Evolutionary conservation across 2,113 vertebrate genomes (phyloP).

Genomic region (Pungitius pungitius): DNA sequence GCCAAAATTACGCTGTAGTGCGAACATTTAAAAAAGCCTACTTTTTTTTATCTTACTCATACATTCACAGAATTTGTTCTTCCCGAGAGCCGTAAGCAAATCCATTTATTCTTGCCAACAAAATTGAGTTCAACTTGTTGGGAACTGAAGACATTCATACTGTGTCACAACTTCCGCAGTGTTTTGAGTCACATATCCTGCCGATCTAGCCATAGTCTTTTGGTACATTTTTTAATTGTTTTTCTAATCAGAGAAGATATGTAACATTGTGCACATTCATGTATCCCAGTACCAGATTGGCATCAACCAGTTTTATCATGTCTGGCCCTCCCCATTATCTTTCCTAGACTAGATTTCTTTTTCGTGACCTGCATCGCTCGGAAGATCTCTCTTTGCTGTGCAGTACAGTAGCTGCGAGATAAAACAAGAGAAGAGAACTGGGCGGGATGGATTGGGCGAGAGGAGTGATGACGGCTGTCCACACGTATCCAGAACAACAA

Average conservation of each 20-base stretch:
- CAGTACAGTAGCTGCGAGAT: conserved; percentile 54
- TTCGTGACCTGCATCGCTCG: conserved; percentile 35
- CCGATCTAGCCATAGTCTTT: not conserved
- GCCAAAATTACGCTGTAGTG: not conserved
- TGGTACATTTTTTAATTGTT: conserved; percentile 40
- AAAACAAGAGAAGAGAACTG: conserved; percentile 22
- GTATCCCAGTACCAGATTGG: conserved; percentile 36
- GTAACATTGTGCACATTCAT: conserved; percentile 36
- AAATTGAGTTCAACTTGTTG: not conserved
- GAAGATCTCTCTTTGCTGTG: conserved; percentile 51
- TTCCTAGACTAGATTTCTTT: conserved; percentile 33
- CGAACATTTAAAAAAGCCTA: not conserved
- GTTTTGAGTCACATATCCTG: not conserved
- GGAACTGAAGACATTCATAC: not conserved
- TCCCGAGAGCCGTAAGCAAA: not conserved
- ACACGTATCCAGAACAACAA: conserved; percentile 45
- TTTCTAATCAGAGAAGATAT: conserved; percentile 49
- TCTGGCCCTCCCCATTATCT: not conserved
- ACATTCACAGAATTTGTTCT: conserved; percentile 1
- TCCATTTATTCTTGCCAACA: not conserved
- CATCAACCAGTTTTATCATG: conserved; percentile 45
- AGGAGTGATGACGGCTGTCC: conserved; percentile 56
- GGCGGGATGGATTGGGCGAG: conserved; percentile 32
- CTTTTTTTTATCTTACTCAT: not conserved
- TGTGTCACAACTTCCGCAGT: not conserved